Base-by-base conservation (phyloP, 2,113 vertebrate genomes). In the Oryzias celebensis region DNA sequence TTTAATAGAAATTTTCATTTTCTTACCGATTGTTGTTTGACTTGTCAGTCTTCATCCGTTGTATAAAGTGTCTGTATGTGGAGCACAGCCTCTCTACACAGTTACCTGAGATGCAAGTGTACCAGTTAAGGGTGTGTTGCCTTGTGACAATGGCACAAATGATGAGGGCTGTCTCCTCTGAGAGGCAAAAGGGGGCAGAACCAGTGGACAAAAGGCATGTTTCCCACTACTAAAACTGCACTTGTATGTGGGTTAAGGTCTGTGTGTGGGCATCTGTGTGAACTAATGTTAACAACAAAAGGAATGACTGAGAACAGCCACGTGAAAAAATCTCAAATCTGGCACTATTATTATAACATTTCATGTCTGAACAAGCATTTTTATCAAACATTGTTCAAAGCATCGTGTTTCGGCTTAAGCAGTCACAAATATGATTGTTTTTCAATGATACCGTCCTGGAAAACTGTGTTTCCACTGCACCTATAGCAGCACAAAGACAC, bases 71-170 rank as follows among this genome's bases (percentile, higher is more conserved):
- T 22, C 12, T 14, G 0, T 0, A 8, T 13, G 62, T 61, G 58
- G 42, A 43, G 60, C 52, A 13, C 17, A 12, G 18, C 51, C 48
- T 72, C 18, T 43, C 18, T 57, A 7, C 43, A 68, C 71, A 78
- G 2, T 36, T 55, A 85, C 70, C 75, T 69, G 71, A 89, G 60
- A 65, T 60, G 14, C 82, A 59, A 58, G 62, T 51, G 67, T n/a
- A 64, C 53, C 28, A n/a, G 23, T 31, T 4, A 36, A 55, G 67
- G 75, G 70, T 52, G 84, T 83, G 79, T 76, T 60, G 26, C 62
- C 23, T 26, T 49, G 49, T 63, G 52, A 73, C 20, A 13, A 58
- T 17, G 18, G 52, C 65, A 50, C 31, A 22, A 5, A 20, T 36
- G 46, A 67, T 51, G 36, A 59, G 43, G 52, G 28, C 41, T n/a